Evolutionary conservation across 2,888 invertebrate species (phyloP), one percentile per base, ranked within the genome.

Genomic region (Sarcophaga rosellei): DNA sequence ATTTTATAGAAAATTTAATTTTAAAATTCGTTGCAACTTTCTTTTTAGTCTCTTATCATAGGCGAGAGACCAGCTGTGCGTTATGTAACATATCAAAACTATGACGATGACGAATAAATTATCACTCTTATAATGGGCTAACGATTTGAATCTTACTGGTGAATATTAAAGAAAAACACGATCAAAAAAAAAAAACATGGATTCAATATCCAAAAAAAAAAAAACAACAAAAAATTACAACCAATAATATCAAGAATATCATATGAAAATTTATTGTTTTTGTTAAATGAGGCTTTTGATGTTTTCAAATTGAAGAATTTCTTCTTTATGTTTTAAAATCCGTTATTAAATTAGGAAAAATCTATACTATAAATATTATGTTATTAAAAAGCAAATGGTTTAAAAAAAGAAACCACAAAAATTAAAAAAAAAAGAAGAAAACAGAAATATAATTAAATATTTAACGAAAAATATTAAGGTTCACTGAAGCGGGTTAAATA

Each of bases 11-110:
- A 75, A 21, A 4, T 20, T 35, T n/a, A 57, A 53, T 47, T 61
- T 53, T n/a, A 20, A 61, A 61, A 66, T n/a, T 2, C 15, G 25
- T 44, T 21, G 35, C 15, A 61, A 69, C 20, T 84, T 59, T 85
- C 61, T 62, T 95, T 94, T 61, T 95, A 98, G 98, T 97, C 97
- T 23, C 94, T 98, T 87, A 97, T 98, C 89, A 95, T 97, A 92
- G 98, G 97, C 87, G 98, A 98, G 90, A 97, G 98, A 90, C 97
- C 98, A 76, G 97, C 98, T 66, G 98, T 99, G 53, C 96, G 98
- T 89, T 99, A 99, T 94, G 98, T 98, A 80, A 98, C 97, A 91
- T 99, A 98, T 94, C 97, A 97, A 93, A 97, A 98, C 93, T 98
- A 98, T 91, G 98, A 98, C 90, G 98, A 97, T 90, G 97, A 97